Evolutionary conservation across 2,797 vertebrate genomes (phyloP).

Genomic region (Characodon lateralis): DNA sequence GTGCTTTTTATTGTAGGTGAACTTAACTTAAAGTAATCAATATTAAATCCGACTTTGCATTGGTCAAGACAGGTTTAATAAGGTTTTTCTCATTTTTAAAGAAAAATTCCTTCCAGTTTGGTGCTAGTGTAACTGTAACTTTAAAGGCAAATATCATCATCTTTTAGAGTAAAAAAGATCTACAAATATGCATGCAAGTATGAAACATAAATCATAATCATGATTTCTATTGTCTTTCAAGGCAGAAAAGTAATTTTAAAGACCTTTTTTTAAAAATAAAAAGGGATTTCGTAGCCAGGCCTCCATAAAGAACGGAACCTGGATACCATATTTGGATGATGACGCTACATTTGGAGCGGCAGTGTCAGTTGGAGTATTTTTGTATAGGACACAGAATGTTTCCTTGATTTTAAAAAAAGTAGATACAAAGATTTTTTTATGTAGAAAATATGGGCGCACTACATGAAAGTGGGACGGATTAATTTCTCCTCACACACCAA

Average conservation of each 20-base stretch:
- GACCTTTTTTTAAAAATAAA: neutral
- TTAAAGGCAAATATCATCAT: neutral
- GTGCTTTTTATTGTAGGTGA: slow-evolving; percentile 20
- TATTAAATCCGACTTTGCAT: neutral
- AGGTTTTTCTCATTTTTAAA: slow-evolving; percentile 41
- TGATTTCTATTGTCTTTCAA: neutral
- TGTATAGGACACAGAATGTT: neutral
- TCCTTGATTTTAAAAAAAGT: neutral
- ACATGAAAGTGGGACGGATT: neutral
- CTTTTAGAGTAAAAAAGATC: neutral
- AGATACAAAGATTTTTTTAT: neutral
- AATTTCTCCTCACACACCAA: neutral
- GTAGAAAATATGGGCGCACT: neutral
- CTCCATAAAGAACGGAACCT: too few species aligned
- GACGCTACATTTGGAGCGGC: neutral
- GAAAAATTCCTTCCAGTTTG: slow-evolving; percentile 4
- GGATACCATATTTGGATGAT: neutral
- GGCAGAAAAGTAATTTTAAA: neutral
- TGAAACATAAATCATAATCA: neutral
- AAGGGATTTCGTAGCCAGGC: neutral
- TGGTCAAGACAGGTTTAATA: slow-evolving; percentile 4
- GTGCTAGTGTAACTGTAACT: neutral
- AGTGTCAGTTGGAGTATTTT: neutral
- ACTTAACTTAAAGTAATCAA: slow-evolving; percentile 15
- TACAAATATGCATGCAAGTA: neutral